Conservation (phyloP, 2,113 vertebrate genomes). For the Anser cygnoides region DNA sequence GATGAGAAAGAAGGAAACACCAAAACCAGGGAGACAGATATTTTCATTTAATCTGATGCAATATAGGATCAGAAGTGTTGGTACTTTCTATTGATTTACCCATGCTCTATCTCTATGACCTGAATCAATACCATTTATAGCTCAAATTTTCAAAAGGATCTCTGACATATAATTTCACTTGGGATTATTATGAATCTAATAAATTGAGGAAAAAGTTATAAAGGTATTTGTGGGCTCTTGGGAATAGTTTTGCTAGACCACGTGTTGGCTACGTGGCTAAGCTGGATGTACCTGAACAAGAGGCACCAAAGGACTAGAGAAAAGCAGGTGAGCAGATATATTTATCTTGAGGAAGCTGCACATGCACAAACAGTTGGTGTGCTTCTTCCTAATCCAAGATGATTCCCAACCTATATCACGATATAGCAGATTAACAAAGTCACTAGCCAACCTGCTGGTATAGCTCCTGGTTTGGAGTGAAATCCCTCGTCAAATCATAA, state of each 20-base stretch:
- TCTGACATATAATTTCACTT: not conserved
- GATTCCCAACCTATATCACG: not conserved
- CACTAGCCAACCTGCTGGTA: not conserved
- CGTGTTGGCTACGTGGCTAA: not conserved
- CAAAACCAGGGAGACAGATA: not conserved
- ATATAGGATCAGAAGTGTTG: not conserved
- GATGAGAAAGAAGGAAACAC: not conserved
- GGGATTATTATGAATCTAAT: not conserved
- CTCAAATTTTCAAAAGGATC: not conserved
- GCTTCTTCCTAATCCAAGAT: not conserved
- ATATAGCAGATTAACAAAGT: not conserved
- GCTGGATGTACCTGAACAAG: not conserved
- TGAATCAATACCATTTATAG: not conserved
- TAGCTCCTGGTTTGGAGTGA: not conserved
- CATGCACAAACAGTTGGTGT: not conserved
- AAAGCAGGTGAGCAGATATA: not conserved
- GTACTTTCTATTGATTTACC: not conserved
- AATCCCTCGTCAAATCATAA: constrained; percentile 1
- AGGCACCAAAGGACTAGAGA: not conserved
- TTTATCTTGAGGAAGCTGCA: not conserved
- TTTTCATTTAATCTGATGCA: not conserved
- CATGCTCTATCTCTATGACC: not conserved
- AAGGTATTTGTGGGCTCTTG: not conserved
- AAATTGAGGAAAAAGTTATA: not conserved
- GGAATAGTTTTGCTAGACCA: not conserved